Evolutionary conservation across 2,113 vertebrate genomes (phyloP).

Genomic region (Struthidea cinerea): DNA sequence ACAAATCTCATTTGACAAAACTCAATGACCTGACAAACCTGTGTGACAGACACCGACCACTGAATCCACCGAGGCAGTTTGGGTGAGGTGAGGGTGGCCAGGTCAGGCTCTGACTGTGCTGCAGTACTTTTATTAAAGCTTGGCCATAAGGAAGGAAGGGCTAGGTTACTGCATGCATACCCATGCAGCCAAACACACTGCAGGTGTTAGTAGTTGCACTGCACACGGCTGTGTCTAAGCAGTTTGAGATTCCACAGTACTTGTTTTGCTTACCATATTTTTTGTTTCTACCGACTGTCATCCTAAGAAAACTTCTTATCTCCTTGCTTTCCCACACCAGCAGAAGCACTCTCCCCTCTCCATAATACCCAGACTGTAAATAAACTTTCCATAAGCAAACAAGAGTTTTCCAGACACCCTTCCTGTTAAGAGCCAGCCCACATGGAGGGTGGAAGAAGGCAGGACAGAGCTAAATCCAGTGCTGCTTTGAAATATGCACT

Average conservation of each 20-base stretch:
- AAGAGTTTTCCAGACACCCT: background rate
- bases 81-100: background rate
- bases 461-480: background rate
- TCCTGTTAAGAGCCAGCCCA: background rate
- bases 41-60: background rate
- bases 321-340: background rate
- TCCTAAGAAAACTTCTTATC: background rate
- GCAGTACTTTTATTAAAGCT: background rate
- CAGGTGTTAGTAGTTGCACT: background rate
- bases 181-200: background rate
- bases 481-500: background rate
- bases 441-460: background rate
- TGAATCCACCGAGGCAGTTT: background rate
- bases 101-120: background rate
- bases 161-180: background rate
- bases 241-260: background rate
- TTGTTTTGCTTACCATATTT: background rate
- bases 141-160: background rate
- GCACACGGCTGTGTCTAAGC: background rate
- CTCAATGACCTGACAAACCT: background rate
- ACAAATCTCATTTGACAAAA: background rate
- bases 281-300: background rate
- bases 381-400: background rate
- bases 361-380: background rate
- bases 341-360: background rate